Evolutionary conservation across 1,140 invertebrate species (phyloP), one percentile per base, ranked within the genome.

Genomic region (Heliconius congener): DNA sequence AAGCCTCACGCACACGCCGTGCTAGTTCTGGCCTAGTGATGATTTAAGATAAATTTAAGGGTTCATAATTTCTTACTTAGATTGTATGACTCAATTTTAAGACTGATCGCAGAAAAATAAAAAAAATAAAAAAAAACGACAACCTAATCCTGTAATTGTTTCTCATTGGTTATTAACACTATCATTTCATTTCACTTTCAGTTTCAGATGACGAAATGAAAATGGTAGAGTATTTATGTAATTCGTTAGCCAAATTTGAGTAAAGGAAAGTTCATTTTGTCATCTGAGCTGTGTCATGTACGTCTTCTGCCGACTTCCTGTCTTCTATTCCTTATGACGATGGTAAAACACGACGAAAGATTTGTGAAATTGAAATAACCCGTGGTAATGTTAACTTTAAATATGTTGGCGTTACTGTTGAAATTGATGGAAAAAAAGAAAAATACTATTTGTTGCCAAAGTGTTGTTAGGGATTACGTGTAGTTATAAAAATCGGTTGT

Each of bases 391-490:
- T 93, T 93, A 85, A 92, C 88, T 87, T 80, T 81, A 84, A 80
- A 81, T 86, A 92, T 89, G 88, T 93, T 91, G 85, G 90, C 91
- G 88, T 90, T 91, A 87, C 91, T 90, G 87, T 90, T 91, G 83
- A 88, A 91, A 90, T 89, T 91, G 86, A 90, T 86, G 89, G 90
- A 86, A 88, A 87, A 81, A 86, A 80, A 57, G 55, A 84, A 90
- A 89, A 92, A 92, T 89, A 92, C 87, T 93, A 93, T 93, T 94
- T 94, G 93, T 94, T 94, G 93, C 93, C 93, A 94, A 94, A 94
- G 90, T 93, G 92, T 94, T 94, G 89, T 94, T 94, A 94, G 91
- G 88, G 85, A 91, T 94, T 90, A 91, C 87, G 84, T 91, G 88
- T 93, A 93, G 91, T 92, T 94, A 90, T 93, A 92, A 90, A 91